These are phyloP conservation scores for Bujurquina vittata DNA, from an alignment of 2,113 vertebrate species.

Conservation along the genomic window DNA sequence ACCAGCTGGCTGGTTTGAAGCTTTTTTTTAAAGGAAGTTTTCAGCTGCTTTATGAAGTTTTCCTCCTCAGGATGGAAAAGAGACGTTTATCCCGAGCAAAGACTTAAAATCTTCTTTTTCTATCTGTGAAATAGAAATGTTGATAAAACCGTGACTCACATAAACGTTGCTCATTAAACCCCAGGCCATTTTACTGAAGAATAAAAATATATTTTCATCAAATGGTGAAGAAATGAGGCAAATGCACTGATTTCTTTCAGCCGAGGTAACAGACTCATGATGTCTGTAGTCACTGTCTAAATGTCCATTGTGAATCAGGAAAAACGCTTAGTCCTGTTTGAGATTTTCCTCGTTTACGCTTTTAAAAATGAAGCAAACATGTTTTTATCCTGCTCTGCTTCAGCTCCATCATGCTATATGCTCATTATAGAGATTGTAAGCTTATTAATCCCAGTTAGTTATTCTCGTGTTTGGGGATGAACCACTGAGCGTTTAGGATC, in stretches of 20 bases:
- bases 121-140: neutral
- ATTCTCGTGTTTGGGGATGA: slow-evolving; percentile 55
- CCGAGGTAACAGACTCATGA: neutral
- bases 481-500: slow-evolving; percentile 63
- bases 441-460: slow-evolving; percentile 35
- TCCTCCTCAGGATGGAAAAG: neutral
- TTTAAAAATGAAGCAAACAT: neutral
- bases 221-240: neutral
- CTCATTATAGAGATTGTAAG: neutral
- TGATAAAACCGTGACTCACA: neutral
- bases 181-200: neutral
- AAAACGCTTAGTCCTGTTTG: neutral
- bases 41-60: neutral
- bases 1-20: slow-evolving; percentile 69
- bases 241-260: neutral
- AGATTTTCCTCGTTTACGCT: neutral
- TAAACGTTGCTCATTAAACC: neutral
- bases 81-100: neutral
- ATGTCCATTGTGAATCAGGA: neutral
- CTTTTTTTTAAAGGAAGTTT: neutral
- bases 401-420: neutral
- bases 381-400: neutral
- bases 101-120: slow-evolving; percentile 22
- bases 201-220: neutral
- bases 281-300: too few species aligned